Percentiles rank a stretch among this genome's conserved stretches.
Evolutionary conservation across 2,113 vertebrate species (phyloP).

Genomic region (Zapus hudsonius): DNA sequence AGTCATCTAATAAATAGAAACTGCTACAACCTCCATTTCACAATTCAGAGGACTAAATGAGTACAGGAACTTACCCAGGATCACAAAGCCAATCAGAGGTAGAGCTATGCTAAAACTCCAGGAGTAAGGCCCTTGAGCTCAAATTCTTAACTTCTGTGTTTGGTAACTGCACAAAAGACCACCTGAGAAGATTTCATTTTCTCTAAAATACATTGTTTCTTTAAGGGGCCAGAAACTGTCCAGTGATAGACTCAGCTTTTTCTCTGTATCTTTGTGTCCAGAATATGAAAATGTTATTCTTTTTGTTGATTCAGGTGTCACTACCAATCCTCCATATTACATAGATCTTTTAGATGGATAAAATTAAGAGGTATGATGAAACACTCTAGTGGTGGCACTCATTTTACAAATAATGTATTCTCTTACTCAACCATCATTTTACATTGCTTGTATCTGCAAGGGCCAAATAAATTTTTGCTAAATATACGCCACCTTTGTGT

Average conservation of each 20-base stretch:
- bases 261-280: background rate
- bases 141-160: background rate
- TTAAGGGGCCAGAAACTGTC: rapidly evolving
- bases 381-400: background rate
- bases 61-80: background rate
- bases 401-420: background rate
- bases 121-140: background rate
- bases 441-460: background rate
- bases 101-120: background rate
- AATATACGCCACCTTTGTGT: background rate
- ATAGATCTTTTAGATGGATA: background rate
- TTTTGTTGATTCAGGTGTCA: background rate
- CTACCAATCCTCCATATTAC: background rate
- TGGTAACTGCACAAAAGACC: background rate
- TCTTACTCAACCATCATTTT: background rate
- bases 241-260: background rate
- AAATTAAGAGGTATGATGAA: background rate
- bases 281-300: background rate
- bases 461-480: background rate
- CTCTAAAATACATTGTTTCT: background rate
- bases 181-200: background rate
- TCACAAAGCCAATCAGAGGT: background rate
- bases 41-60: too few species aligned
- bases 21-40: background rate
- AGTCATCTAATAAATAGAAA: background rate